Percentiles rank a stretch among this genome's conserved stretches.
phyloP scores from a whole-genome alignment of 2,113 vertebrate species.

The Ia io region DNA sequence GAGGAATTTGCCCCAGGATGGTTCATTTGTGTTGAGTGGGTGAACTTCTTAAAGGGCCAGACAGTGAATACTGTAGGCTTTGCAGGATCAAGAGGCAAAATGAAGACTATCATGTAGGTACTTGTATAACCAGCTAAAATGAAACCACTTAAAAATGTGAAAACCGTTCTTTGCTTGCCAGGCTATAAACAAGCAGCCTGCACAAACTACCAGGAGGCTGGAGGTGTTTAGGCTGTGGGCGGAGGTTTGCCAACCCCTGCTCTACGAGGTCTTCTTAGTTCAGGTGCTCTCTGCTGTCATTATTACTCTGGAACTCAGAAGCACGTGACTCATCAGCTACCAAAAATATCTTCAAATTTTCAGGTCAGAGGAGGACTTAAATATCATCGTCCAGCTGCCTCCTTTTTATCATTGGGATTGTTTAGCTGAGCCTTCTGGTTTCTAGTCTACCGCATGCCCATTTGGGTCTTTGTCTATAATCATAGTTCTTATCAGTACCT shows the following conservation, averaged over 20 bases:
- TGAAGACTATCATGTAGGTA: not conserved
- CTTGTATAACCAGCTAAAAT: not conserved
- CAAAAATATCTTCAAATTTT: not conserved
- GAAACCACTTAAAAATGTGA: not conserved
- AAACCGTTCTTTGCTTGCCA: not conserved
- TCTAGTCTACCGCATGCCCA: not conserved
- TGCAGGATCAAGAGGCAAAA: not conserved
- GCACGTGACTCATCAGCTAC: not conserved
- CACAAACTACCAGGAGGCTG: rapidly evolving
- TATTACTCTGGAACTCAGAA: not conserved
- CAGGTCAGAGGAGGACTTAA: not conserved
- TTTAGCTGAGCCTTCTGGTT: not conserved
- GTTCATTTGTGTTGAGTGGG: not conserved
- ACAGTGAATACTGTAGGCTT: not conserved
- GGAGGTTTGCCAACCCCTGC: not conserved
- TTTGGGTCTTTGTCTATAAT: not conserved
- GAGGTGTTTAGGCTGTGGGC: rapidly evolving
- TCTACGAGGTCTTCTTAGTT: not conserved
- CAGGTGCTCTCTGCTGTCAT: not conserved
- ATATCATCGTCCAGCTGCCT: not conserved
- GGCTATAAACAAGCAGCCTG: not conserved
- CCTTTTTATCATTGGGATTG: no score
- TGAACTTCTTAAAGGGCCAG: not conserved
- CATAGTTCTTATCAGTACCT: not conserved
- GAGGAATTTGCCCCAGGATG: not conserved